These are phyloP conservation scores for Falco rusticolus DNA, from an alignment of 2,797 vertebrate genomes.

Conservation along the genomic window DNA sequence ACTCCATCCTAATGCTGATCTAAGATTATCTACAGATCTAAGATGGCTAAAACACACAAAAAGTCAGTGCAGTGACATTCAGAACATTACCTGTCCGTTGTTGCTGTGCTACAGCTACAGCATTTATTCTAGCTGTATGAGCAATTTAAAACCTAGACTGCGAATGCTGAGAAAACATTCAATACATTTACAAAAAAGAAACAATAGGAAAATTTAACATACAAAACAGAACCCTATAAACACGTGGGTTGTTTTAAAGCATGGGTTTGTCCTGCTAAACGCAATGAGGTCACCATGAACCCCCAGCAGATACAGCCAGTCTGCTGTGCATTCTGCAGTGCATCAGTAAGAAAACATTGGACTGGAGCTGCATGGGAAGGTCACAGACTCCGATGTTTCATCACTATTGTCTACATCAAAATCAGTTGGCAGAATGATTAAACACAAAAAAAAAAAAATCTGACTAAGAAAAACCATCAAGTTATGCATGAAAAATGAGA, in stretches of 20 bases:
- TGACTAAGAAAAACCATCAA: constrained; percentile 39
- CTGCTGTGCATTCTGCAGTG: not conserved
- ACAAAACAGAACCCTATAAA: not conserved
- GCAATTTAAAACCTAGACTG: not conserved
- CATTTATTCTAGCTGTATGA: not conserved
- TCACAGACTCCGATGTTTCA: not conserved
- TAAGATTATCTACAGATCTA: not conserved
- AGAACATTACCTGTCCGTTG: not conserved
- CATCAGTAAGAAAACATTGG: constrained; percentile 24
- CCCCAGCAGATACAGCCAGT: not conserved
- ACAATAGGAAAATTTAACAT: not conserved
- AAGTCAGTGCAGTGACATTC: not conserved
- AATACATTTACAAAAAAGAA: not conserved
- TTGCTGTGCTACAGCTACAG: not conserved
- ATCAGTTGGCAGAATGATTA: constrained; percentile 57
- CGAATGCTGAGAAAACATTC: not conserved
- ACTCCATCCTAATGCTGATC: not conserved
- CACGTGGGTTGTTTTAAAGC: not conserved
- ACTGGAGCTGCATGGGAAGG: constrained; percentile 31
- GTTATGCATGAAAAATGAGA: constrained; percentile 70
- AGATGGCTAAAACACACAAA: not conserved
- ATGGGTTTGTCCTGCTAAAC: not conserved
- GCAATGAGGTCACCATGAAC: not conserved
- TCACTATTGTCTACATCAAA: constrained; percentile 35
- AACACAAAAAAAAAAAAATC: constrained; percentile 12